Conservation (phyloP, 1,140 invertebrate genomes). For the Diploscapter pachys region DNA sequence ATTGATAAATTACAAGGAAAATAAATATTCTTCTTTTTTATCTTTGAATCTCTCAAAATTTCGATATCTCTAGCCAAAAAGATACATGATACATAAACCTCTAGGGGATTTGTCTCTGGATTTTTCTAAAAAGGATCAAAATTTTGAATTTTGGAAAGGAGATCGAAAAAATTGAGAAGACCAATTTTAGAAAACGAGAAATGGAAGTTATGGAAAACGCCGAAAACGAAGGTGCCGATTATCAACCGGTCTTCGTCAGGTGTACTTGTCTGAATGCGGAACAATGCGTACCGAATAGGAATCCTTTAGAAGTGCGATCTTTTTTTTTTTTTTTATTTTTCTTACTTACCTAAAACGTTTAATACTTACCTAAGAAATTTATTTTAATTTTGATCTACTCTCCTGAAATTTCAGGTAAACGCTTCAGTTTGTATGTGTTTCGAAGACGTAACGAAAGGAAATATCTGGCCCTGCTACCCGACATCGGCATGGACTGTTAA, state of each 20-base stretch:
- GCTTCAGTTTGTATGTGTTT: constrained; percentile 55
- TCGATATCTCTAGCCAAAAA: no score
- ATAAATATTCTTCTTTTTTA: no score
- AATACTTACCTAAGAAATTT: neutral
- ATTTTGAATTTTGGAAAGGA: no score
- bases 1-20: no score
- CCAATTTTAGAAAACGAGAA: no score
- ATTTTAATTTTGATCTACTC: neutral
- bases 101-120: no score
- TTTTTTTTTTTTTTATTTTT: constrained; percentile 13
- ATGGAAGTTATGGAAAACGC: constrained; percentile 6
- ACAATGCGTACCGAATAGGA: constrained; percentile 57
- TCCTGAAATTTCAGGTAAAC: constrained; percentile 47
- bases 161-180: no score
- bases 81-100: no score
- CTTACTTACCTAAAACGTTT: neutral
- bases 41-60: no score
- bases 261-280: constrained; percentile 53
- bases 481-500: constrained; percentile 52
- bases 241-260: constrained; percentile 56
- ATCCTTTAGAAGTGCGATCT: constrained; percentile 43
- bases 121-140: no score
- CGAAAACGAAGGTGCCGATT: constrained; percentile 41
- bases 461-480: constrained; percentile 58
- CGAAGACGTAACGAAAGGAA: constrained; percentile 52